Evolutionary conservation across 2,113 vertebrate genomes (phyloP).

Genomic region (Melospiza melodia): DNA sequence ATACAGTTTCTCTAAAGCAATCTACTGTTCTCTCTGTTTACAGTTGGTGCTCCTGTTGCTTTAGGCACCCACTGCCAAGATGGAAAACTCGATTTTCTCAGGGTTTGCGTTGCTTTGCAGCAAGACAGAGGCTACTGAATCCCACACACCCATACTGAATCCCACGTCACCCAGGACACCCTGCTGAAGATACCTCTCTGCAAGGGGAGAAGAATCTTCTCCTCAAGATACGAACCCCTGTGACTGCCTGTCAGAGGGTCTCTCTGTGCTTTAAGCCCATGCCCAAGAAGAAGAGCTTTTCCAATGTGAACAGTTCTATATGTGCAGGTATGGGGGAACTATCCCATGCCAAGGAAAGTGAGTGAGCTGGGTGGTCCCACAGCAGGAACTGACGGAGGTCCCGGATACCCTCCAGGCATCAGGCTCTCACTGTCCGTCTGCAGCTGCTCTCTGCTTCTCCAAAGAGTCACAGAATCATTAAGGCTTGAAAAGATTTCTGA

Average conservation of each 20-base stretch:
- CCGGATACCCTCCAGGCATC: neutral
- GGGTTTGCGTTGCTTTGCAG: neutral
- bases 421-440: neutral
- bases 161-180: neutral
- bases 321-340: no score
- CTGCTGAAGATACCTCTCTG: neutral
- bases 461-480: neutral
- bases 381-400: neutral
- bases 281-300: neutral
- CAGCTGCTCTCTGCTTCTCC: neutral
- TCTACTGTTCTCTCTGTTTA: neutral
- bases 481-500: neutral
- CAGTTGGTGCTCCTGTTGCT: neutral
- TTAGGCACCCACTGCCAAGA: neutral
- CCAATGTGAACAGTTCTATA: neutral
- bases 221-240: neutral
- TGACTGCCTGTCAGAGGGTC: fast-evolving
- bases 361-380: neutral
- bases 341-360: fast-evolving
- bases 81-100: neutral
- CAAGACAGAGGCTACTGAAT: neutral
- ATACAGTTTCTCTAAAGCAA: neutral
- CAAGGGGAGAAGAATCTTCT: neutral
- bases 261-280: neutral
- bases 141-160: neutral